Conservation (phyloP, 2,888 invertebrate species). For the Zele albiditarsus region DNA sequence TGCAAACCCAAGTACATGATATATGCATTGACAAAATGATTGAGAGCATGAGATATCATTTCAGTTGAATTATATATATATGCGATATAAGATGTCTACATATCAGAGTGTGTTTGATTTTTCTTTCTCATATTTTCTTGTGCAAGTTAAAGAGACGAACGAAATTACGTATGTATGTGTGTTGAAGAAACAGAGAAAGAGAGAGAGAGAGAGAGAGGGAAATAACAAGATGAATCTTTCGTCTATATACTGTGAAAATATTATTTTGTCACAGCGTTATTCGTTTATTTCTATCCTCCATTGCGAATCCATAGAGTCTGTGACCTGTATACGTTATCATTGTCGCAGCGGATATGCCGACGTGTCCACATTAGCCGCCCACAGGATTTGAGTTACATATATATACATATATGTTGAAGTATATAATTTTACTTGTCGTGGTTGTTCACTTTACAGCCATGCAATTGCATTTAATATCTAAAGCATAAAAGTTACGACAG, state of each 20-base stretch:
- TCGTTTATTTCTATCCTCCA: neutral
- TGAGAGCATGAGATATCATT: neutral
- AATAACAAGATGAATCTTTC: neutral
- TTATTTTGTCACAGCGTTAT: neutral
- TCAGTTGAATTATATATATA: neutral
- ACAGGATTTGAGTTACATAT: conserved; percentile 11
- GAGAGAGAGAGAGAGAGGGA: neutral
- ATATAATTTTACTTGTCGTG: neutral
- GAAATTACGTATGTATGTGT: neutral
- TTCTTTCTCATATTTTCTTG: neutral
- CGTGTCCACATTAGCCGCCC: conserved; percentile 25
- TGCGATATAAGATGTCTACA: neutral
- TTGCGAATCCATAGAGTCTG: conserved; percentile 22
- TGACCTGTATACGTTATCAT: conserved; percentile 43
- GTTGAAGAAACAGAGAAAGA: neutral
- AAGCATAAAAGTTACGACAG: conserved; percentile 50
- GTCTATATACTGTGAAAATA: neutral
- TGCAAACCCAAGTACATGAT: neutral
- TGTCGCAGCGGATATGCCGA: conserved; percentile 28
- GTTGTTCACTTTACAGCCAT: conserved; percentile 35
- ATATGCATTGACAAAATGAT: neutral
- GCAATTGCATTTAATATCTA: conserved; percentile 56
- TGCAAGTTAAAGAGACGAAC: neutral
- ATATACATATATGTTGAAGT: neutral
- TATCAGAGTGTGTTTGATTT: neutral